Percentiles rank a stretch among this genome's conserved stretches.
phyloP scores from a whole-genome alignment of 2,797 vertebrate genomes.

The Artibeus jamaicensis region DNA sequence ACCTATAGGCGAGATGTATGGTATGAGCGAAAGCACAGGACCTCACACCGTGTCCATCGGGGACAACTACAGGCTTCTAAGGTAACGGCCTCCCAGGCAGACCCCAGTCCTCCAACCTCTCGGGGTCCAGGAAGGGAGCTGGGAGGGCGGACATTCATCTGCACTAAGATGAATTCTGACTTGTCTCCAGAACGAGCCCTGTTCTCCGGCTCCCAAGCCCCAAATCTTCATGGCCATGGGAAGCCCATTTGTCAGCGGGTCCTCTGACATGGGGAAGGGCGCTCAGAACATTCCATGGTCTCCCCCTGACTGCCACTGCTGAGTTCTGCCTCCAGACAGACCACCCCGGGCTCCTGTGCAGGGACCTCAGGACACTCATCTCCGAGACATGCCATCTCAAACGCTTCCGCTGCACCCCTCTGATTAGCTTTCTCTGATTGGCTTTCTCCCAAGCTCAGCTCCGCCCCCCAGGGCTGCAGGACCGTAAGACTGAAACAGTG shows the following conservation, averaged over 20 bases:
- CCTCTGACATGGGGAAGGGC: rapidly evolving
- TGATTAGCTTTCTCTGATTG: no score
- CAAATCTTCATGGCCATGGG: background rate
- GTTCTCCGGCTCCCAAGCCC: background rate
- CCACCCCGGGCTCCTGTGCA: background rate
- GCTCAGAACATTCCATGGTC: background rate
- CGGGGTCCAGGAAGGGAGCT: background rate
- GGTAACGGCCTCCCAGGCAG: constrained; percentile 79
- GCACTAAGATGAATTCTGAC: background rate
- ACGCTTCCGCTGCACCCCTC: rapidly evolving
- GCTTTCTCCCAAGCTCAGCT: background rate
- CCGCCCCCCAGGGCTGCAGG: background rate
- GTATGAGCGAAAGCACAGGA: constrained; percentile 94
- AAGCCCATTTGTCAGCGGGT: background rate
- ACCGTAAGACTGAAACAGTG: rapidly evolving
- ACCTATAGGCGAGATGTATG: constrained; percentile 91
- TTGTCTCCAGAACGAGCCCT: background rate
- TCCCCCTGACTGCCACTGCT: no score
- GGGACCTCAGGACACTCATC: background rate
- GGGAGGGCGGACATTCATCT: background rate
- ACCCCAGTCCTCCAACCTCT: background rate
- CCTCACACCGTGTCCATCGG: constrained; percentile 87
- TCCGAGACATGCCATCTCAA: background rate
- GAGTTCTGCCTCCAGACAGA: background rate
- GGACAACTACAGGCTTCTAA: constrained; percentile 84